phyloP scores from a whole-genome alignment of 2,888 invertebrate species.

The Drosophila anceps region DNA sequence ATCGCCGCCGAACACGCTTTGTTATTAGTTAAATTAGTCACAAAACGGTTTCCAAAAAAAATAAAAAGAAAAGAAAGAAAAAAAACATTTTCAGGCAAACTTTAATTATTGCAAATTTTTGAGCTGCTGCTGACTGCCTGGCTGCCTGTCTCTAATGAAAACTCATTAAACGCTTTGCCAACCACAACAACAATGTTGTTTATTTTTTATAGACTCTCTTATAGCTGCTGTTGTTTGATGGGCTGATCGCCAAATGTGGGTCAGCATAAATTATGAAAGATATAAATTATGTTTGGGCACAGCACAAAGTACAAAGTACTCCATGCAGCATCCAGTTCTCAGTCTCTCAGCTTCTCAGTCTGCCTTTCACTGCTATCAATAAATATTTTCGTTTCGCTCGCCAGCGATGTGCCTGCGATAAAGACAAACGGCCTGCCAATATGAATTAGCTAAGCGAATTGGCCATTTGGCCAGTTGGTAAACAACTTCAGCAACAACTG shows the following conservation, averaged over 20 bases:
- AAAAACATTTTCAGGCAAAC: conserved; percentile 43
- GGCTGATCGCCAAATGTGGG: conserved; percentile 63
- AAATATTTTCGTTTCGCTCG: conserved; percentile 65
- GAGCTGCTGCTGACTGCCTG: conserved; percentile 20
- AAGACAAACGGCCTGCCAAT: conserved; percentile 79
- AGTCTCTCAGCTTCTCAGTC: conserved; percentile 20
- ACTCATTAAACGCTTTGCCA: conserved; percentile 55
- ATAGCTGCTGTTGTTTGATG: conserved; percentile 37
- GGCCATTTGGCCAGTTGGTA: conserved; percentile 75
- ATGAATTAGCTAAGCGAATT: conserved; percentile 79
- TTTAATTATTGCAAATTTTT: conserved; percentile 72
- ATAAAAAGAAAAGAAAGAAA: not conserved
- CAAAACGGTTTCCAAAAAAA: conserved; percentile 72
- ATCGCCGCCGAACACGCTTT: conserved; percentile 72
- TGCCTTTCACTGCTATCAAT: conserved; percentile 80
- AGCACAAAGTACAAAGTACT: conserved; percentile 50
- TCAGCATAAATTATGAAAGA: conserved; percentile 79
- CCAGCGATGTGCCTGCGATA: conserved; percentile 70
- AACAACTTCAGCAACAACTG: conserved; percentile 48
- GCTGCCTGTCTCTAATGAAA: conserved; percentile 39
- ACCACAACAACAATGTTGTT: conserved; percentile 26
- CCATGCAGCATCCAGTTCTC: conserved; percentile 25
- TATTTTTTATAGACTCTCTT: conserved; percentile 38
- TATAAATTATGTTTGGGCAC: conserved; percentile 70
- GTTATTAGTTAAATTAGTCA: conserved; percentile 78